Evolutionary conservation across 2,888 invertebrate genomes (phyloP), one percentile per base, ranked within the genome.

Genomic region (Megamerina dolium): DNA sequence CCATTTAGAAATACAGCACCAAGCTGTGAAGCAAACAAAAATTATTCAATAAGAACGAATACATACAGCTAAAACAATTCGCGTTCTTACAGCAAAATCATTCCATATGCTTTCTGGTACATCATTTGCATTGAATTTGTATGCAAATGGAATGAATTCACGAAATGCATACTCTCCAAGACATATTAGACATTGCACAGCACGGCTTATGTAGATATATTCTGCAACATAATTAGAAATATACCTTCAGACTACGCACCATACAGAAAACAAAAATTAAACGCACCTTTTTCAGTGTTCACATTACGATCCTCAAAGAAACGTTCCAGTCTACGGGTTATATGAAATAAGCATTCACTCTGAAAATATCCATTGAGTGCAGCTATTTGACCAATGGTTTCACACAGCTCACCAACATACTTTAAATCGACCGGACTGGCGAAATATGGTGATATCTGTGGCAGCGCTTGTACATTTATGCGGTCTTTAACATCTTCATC

Each of bases 91-190:
- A 19, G 63, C 56, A 46, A 71, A 58, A 49, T 66, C 61, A 27
- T 56, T 55, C 52, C 62, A 59, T 4, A 70, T 43, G 16, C 53
- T 58, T 5, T 66, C 65, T 0, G 70, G 66, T 14, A 66, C 50
- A 14, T 57, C 48, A 2, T 57, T 49, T 1, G 55, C 52, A 23
- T 65, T 58, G 9, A 71, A 49, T 45, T 67, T 63, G 42, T 66
- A 60, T 17, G 69, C 58, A 35, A 59, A 72, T 1, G 67, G 64
- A 45, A 68, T 65, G 36, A 72, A 61, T 48, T 72, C 70, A 0
- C 72, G 56, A 33, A 69, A 68, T 2, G 70, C 70, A 37, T 61
- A 66, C 44, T 72, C 72, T 0, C 72, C 72, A 13, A 72, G 21
- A 2, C 63, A 58, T 18, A 65, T 58, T 0, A 72, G 53, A 9